Evolutionary conservation across 2,888 invertebrate genomes (phyloP), one percentile per base, ranked within the genome.

Genomic region (Drosophila neotestacea): DNA sequence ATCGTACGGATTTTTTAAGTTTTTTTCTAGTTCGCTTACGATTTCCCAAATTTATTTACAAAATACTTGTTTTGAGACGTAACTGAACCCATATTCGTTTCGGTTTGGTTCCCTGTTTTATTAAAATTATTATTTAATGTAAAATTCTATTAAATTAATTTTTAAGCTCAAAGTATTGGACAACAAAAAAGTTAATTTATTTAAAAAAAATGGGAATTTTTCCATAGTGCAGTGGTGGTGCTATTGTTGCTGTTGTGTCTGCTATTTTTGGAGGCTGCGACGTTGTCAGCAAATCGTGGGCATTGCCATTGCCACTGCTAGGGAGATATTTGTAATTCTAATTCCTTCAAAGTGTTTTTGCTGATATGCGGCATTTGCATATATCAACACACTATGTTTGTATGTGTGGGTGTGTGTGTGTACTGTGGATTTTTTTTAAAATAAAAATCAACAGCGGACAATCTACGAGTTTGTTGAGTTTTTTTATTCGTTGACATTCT

Each of bases 291-390:
- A 46, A 42, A 38, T 58, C 46, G 10, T 50, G 51, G 70, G 41
- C 75, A 73, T 60, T 71, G 78, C 63, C 80, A 73, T 68, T 76
- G 80, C 77, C 69, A 76, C 66, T 61, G 70, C 72, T 51, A 41
- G 34, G 55, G 51, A 59, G 70, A 68, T 80, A 85, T 85, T 89
- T 85, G 90, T 78, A 76, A 85, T 88, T 89, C 90, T 89, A 85
- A 85, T 85, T 66, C 70, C 71, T 56, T 73, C 63, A 80, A 89
- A 85, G 83, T 89, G 89, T 78, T 82, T 73, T 73, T 64, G 62
- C 75, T 70, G 80, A 72, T 84, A 81, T 67, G 65, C 81, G 67
- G 22, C 42, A 83, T 84, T 72, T 69, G 69, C 71, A 72, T 73
- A 52, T 36, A 62, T 56, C 32, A 22, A 22, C 16, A 36, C 28